Conservation (phyloP, 2,888 invertebrate species). For the Digitonthophagus gazella region DNA sequence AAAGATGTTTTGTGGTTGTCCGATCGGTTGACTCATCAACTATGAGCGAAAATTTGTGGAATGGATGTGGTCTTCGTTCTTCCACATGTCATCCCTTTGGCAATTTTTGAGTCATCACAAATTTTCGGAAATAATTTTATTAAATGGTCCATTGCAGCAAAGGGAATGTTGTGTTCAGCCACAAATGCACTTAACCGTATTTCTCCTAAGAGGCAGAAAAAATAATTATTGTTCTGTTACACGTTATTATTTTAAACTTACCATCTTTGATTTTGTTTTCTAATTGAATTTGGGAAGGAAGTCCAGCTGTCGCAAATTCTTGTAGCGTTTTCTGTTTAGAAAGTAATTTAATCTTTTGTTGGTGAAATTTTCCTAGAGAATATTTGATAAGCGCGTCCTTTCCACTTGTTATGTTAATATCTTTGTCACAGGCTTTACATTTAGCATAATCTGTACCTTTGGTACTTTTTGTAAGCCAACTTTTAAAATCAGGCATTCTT, state of each 20-base stretch:
- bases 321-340: slow-evolving; percentile 1
- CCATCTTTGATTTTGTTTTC: not conserved
- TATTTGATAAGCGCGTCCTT: slow-evolving; percentile 6
- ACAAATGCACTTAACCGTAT: slow-evolving; percentile 33
- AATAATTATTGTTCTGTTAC: not conserved
- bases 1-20: not conserved
- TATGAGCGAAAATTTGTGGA: no score
- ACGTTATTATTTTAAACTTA: not conserved
- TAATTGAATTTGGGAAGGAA: not conserved
- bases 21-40: not conserved
- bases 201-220: slow-evolving; percentile 25
- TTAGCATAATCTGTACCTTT: not conserved
- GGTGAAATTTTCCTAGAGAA: not conserved
- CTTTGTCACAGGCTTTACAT: slow-evolving; percentile 4
- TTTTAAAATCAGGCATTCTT: not conserved
- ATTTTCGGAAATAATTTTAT: slow-evolving; percentile 32
- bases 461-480: not conserved
- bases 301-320: not conserved
- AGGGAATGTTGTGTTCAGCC: slow-evolving; percentile 36
- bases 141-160: slow-evolving; percentile 34
- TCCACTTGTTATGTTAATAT: not conserved
- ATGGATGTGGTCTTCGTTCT: slow-evolving; percentile 31
- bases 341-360: not conserved
- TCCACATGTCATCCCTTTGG: slow-evolving; percentile 30
- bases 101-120: slow-evolving; percentile 35